A percentile compares a stretch with the other conserved stretches of the same genome.
Evolutionary conservation across 2,113 vertebrate genomes (phyloP).

Genomic region (Typhlomys cinereus): DNA sequence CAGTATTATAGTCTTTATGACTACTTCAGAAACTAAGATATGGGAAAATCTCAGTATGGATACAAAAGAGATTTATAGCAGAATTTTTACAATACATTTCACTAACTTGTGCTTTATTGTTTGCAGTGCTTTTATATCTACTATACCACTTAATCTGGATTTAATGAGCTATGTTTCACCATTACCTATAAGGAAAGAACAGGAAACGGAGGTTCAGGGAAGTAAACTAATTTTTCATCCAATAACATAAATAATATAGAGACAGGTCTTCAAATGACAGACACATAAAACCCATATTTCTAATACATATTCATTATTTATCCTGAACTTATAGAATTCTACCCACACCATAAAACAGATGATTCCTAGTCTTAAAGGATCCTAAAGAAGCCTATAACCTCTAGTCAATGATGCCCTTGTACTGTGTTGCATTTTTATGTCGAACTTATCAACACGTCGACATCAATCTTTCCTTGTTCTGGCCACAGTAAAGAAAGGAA

Average conservation of each 20-base stretch:
- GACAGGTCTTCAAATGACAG: neutral
- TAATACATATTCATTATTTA: slow-evolving; percentile 8
- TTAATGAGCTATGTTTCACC: slow-evolving; percentile 47
- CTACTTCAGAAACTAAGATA: neutral
- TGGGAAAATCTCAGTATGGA: neutral
- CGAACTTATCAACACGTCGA: neutral
- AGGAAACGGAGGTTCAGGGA: slow-evolving; percentile 32
- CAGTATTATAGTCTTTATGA: neutral
- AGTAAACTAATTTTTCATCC: neutral
- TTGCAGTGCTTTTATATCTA: slow-evolving; percentile 10
- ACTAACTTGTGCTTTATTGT: neutral
- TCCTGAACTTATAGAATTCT: neutral
- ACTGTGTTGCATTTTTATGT: slow-evolving; percentile 39
- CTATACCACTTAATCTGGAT: neutral
- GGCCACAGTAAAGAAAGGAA: neutral
- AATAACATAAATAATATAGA: slow-evolving; percentile 54
- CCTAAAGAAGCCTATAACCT: neutral
- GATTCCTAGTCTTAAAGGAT: neutral
- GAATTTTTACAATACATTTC: slow-evolving; percentile 27
- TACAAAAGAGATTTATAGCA: slow-evolving; percentile 1
- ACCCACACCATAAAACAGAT: slow-evolving; percentile 7
- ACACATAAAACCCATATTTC: neutral
- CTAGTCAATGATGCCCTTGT: neutral
- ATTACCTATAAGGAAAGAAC: slow-evolving; percentile 25
- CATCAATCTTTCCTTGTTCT: slow-evolving; percentile 39